Conservation (phyloP, 2,888 invertebrate species). For the Pachymerium ferrugineum region DNA sequence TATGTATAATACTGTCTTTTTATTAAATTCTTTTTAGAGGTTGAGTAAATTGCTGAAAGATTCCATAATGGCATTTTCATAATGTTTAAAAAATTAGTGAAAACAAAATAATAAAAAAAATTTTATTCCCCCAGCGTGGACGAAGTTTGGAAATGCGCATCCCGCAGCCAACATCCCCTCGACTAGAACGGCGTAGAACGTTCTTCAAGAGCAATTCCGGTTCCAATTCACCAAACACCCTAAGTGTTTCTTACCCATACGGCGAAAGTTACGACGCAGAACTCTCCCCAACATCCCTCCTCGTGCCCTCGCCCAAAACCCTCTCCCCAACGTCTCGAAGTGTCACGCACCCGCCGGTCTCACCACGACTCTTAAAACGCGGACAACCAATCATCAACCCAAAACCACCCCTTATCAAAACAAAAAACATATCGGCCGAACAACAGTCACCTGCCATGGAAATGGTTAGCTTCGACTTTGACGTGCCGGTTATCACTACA, state of each 20-base stretch:
- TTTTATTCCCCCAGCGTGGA: not conserved
- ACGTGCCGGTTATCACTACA: constrained; percentile 51
- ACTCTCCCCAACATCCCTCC: constrained; percentile 44
- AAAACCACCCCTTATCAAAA: constrained; percentile 73
- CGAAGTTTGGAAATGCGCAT: constrained; percentile 11
- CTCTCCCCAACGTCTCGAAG: constrained; percentile 53
- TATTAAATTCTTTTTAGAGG: too few relatives aligned
- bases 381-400: constrained; percentile 45
- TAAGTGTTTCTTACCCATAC: constrained; percentile 59
- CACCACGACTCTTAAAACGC: constrained; percentile 53
- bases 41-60: too few relatives aligned
- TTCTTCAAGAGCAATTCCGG: constrained; percentile 37
- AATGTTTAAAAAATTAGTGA: too few relatives aligned
- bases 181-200: constrained; percentile 42
- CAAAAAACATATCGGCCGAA: constrained; percentile 50
- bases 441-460: not conserved
- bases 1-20: too few relatives aligned
- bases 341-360: constrained; percentile 76
- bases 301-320: constrained; percentile 44
- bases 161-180: constrained; percentile 41
- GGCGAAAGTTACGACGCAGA: constrained; percentile 46
- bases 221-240: constrained; percentile 60
- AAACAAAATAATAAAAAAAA: too few relatives aligned
- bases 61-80: too few relatives aligned
- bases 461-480: constrained; percentile 48